These are phyloP conservation scores for Limnephilus lunatus DNA, from an alignment of 2,888 invertebrate genomes.

Conservation along the genomic window DNA sequence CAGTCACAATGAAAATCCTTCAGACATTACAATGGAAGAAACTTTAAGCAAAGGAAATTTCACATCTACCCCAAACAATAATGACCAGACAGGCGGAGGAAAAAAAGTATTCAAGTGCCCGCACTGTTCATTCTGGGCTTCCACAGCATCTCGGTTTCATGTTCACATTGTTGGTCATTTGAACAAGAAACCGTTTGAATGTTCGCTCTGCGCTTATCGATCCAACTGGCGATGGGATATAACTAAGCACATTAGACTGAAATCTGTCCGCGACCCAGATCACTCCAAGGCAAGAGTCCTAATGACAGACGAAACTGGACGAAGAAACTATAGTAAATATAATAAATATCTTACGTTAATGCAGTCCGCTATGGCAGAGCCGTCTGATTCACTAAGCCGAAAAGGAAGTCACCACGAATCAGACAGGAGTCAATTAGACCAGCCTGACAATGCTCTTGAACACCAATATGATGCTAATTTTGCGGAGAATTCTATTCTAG, in stretches of 20 bases:
- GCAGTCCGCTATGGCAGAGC: conserved; percentile 65
- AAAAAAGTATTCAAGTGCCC: conserved; percentile 94
- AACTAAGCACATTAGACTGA: conserved; percentile 94
- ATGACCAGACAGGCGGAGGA: conserved; percentile 81
- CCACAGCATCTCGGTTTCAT: conserved; percentile 94
- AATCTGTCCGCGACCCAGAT: conserved; percentile 89
- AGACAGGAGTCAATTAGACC: conserved; percentile 44
- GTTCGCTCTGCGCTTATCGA: conserved; percentile 94
- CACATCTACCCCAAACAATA: conserved; percentile 70
- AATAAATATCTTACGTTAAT: conserved; percentile 90
- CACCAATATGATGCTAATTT: conserved; percentile 27
- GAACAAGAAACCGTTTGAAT: conserved; percentile 96
- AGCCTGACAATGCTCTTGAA: conserved; percentile 38
- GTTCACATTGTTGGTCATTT: conserved; percentile 95
- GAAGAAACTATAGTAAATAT: conserved; percentile 94
- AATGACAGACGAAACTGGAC: conserved; percentile 94
- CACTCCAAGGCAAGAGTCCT: conserved; percentile 90
- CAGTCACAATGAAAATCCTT: conserved; percentile 36
- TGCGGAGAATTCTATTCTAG: conserved; percentile 25
- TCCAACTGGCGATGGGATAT: conserved; percentile 99
- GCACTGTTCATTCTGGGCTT: conserved; percentile 94
- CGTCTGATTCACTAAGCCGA: conserved; percentile 42
- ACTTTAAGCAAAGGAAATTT: conserved; percentile 69
- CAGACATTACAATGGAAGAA: conserved; percentile 37
- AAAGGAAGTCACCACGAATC: conserved; percentile 50